phyloP scores from a whole-genome alignment of 2,797 vertebrate species.

The Chelonia mydas region DNA sequence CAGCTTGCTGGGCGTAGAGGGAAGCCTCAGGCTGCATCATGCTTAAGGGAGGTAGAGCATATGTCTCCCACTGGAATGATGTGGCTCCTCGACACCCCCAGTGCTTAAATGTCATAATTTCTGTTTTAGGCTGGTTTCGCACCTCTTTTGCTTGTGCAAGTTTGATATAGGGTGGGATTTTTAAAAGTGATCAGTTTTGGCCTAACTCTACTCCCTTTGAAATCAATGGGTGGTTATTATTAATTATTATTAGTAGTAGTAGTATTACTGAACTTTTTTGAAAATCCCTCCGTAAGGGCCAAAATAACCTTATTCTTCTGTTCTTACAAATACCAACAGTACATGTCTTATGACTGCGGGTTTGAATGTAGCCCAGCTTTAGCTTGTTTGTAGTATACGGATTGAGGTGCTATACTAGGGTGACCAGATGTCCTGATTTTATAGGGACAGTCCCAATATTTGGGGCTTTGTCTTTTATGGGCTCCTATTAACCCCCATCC shows the following conservation, averaged over 20 bases:
- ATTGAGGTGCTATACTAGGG: constrained; percentile 15
- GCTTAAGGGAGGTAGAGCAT: not conserved
- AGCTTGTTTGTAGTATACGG: constrained; percentile 25
- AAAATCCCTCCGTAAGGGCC: not conserved
- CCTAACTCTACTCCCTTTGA: not conserved
- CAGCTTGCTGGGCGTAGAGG: not conserved
- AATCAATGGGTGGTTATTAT: not conserved
- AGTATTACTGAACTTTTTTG: not conserved
- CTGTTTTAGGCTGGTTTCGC: not conserved
- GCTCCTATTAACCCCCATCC: no score
- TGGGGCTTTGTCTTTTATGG: no score
- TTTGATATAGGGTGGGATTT: constrained; percentile 2
- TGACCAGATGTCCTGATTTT: no score
- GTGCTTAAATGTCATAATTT: rapidly evolving
- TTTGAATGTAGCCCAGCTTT: constrained; percentile 1
- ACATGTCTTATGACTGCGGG: constrained; percentile 17
- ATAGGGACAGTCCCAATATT: no score
- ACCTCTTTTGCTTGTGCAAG: not conserved
- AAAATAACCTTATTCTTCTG: not conserved
- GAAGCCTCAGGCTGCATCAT: not conserved
- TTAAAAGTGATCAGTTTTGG: not conserved
- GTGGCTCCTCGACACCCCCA: not conserved
- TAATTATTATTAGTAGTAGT: not conserved
- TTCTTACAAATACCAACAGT: constrained; percentile 21
- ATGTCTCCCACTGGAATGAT: not conserved